Percentiles rank a stretch among this genome's conserved stretches.
These are phyloP conservation scores for Danio kyathit DNA, from an alignment of 2,797 vertebrate genomes.

Conservation along the genomic window DNA sequence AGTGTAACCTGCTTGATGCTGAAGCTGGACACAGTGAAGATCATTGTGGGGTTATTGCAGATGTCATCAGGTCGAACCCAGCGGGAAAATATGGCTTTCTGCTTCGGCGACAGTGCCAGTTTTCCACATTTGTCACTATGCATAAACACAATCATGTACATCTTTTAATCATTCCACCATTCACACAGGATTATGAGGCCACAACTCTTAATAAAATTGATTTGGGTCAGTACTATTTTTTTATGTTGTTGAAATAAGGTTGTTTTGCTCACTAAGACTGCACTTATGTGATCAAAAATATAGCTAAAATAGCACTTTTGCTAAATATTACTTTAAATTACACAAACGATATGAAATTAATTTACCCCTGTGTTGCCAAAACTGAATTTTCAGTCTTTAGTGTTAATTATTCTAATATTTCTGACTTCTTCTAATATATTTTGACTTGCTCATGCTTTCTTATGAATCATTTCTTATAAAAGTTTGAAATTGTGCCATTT, in stretches of 20 bases:
- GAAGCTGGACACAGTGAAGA: slow-evolving; percentile 98
- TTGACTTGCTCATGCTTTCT: neutral
- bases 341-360: too few species aligned
- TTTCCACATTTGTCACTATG: slow-evolving; percentile 92
- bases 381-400: neutral
- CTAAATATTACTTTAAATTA: neutral
- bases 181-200: neutral
- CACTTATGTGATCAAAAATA: neutral
- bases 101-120: slow-evolving; percentile 94
- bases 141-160: slow-evolving; percentile 26
- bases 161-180: neutral
- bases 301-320: neutral
- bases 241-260: neutral
- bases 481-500: neutral
- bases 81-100: slow-evolving; percentile 93
- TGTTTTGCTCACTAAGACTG: neutral
- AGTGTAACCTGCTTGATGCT: slow-evolving; percentile 96
- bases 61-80: slow-evolving; percentile 97
- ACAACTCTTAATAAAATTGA: neutral
- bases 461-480: neutral
- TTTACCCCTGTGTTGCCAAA: neutral
- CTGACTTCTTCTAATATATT: too few species aligned
- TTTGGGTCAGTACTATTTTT: neutral
- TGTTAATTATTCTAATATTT: neutral
- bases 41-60: slow-evolving; percentile 95